phyloP scores from a whole-genome alignment of 2,113 vertebrate genomes.

The Isurus oxyrinchus region DNA sequence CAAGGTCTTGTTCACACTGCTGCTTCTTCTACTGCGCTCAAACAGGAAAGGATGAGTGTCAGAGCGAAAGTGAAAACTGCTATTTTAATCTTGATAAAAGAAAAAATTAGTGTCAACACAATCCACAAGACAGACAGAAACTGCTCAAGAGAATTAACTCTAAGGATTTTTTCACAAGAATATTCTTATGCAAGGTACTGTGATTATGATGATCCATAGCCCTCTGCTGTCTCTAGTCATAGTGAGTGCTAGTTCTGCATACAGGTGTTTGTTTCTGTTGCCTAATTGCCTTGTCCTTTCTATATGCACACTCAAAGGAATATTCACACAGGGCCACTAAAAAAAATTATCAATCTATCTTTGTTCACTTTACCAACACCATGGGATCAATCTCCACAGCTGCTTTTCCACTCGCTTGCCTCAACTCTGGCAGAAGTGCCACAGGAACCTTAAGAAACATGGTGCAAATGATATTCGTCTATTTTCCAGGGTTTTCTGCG shows the following conservation, averaged over 20 bases:
- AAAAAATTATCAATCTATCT: not conserved
- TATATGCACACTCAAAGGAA: not conserved
- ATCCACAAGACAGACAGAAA: not conserved
- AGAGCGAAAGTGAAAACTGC: not conserved
- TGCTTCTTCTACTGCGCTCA: not conserved
- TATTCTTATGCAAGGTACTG: not conserved
- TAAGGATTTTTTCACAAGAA: not conserved
- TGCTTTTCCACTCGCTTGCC: not conserved
- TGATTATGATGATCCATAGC: not conserved
- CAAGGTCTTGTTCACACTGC: not conserved
- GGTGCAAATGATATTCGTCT: not conserved
- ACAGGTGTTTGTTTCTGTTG: not conserved
- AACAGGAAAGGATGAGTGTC: slow-evolving; percentile 8
- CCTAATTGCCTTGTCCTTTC: not conserved
- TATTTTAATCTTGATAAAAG: not conserved
- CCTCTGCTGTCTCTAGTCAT: not conserved
- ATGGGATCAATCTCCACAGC: not conserved
- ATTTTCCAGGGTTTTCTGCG: not conserved
- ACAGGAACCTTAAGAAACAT: not conserved
- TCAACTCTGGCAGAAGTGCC: not conserved
- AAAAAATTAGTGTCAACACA: not conserved
- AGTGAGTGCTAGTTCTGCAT: not conserved
- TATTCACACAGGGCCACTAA: not conserved
- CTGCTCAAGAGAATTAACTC: not conserved
- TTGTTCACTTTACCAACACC: not conserved